Evolutionary conservation across 1,140 invertebrate species (phyloP), one percentile per base, ranked within the genome.

Genomic region (Papilio machaon): DNA sequence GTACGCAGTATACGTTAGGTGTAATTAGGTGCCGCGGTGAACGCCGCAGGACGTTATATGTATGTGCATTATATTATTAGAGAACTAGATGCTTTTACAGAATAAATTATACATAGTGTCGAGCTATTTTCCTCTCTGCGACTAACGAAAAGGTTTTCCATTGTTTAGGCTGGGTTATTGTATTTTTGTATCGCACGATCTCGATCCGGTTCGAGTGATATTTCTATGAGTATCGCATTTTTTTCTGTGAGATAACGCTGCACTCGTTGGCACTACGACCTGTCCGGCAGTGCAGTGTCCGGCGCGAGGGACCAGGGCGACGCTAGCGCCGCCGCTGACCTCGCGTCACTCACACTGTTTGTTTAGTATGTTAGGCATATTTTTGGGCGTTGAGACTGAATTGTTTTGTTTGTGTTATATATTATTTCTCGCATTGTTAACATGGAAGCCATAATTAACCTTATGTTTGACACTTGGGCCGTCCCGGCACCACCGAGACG

Each of bases 371-470:
- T 92, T 90, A 92, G 88, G 86, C 86, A 91, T 92, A 90, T 92
- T 93, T 88, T 94, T 90, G 90, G 90, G 88, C 89, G 91, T 94
- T 92, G 93, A 93, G 93, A 94, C 92, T 94, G 93, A 94, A 89
- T 93, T 93, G 93, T 94, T 93, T 94, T 94, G 93, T 94, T 93
- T 94, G 88, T 94, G 91, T 93, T 94, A 91, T 92, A 88, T 91
- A 93, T 91, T 93, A 92, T 94, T 94, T 91, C 91, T 92, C 88
- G 85, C 85, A 86, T 91, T 93, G 91, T 94, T 94, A 92, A 92
- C 87, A 89, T 85, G 87, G 84, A 89, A 91, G 88, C 89, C 88
- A 89, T 91, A 88, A 86, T 86, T 85, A 85, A 85, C 82, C 81
- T 83, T 80, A 81, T 79, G 73, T 80, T 82, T 83, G 81, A 82